Base-by-base conservation (phyloP, 2,888 invertebrate genomes). In the Andrena bicolor region DNA sequence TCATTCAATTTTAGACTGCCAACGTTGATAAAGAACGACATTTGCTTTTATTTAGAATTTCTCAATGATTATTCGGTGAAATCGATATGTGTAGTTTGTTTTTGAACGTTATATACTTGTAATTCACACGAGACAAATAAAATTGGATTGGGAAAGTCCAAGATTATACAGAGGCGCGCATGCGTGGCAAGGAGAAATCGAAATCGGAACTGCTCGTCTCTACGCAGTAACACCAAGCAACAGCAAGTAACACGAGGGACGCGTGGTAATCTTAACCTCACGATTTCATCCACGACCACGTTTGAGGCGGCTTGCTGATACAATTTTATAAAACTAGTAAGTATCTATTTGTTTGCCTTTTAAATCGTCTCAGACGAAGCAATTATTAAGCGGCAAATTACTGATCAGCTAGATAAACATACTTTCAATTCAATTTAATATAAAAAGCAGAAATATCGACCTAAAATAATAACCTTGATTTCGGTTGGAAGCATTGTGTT, bases 221-320 rank as follows among this genome's bases (percentile, higher is more conserved):
- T 63, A 48, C 35, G 26, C 2, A 66, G 20, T 53, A 68, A 56
- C 20, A 53, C 23, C 8, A 23, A 56, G 23, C 35, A 68, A 56
- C 20, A 51, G 6, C 20, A 20, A 56, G 23, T 32, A 68, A 8
- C 30, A 35, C 7, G 26, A 51, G n/a, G 32, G 23, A 49, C 53
- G 75, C 81, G 49, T 80, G 70, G 4, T 80, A 1, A 8, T 70
- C 32, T 28, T 82, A 82, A 82, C 81, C 81, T 82, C 23, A 8
- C 8, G 30, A 51, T 1, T 0, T 4, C 0, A n/a, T 23, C 10
- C 5, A 5, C 20, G 35, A 81, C 81, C 81, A 81, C 80, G 80
- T 81, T 81, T 48, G 2, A 16, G 0, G 7, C 20, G 48, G 64
- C 60, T 48, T 8, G 48, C 20, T 32, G 10, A 58, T 20, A 61